A percentile compares a stretch with the other conserved stretches of the same genome.
Evolutionary conservation across 2,113 vertebrate genomes (phyloP).

Genomic region (Microtus ochrogaster): DNA sequence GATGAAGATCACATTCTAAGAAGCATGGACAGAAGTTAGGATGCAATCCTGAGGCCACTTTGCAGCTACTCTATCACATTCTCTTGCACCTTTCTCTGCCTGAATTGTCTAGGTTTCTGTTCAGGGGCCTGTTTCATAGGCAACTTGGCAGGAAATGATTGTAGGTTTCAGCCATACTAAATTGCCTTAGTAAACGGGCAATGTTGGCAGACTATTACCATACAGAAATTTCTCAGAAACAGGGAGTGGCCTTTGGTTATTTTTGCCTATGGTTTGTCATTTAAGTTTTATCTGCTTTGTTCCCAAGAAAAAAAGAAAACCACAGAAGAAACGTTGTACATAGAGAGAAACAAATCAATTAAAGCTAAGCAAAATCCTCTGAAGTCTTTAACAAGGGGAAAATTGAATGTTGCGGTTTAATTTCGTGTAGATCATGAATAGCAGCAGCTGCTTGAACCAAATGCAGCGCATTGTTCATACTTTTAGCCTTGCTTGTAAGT

Average conservation of each 20-base stretch:
- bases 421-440: constrained; percentile 64
- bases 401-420: constrained; percentile 48
- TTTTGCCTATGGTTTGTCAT: constrained; percentile 52
- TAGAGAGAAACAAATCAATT: constrained; percentile 62
- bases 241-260: constrained; percentile 24
- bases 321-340: constrained; percentile 56
- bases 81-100: constrained; percentile 49
- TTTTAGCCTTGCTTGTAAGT: constrained; percentile 45
- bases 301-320: constrained; percentile 62
- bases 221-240: background rate
- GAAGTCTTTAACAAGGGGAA: constrained; percentile 51
- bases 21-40: background rate
- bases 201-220: background rate
- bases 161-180: background rate
- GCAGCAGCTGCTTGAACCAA: constrained; percentile 45
- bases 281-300: constrained; percentile 61
- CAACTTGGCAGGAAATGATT: constrained; percentile 45
- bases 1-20: constrained; percentile 23
- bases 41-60: constrained; percentile 32
- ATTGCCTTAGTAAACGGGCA: constrained; percentile 28
- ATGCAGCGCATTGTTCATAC: constrained; percentile 29
- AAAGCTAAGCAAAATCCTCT: constrained; percentile 62
- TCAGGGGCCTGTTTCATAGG: constrained; percentile 10
- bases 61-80: background rate
- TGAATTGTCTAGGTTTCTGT: constrained; percentile 52